Base-by-base conservation (phyloP, 2,888 invertebrate genomes). In the Horisme vitalbata region DNA sequence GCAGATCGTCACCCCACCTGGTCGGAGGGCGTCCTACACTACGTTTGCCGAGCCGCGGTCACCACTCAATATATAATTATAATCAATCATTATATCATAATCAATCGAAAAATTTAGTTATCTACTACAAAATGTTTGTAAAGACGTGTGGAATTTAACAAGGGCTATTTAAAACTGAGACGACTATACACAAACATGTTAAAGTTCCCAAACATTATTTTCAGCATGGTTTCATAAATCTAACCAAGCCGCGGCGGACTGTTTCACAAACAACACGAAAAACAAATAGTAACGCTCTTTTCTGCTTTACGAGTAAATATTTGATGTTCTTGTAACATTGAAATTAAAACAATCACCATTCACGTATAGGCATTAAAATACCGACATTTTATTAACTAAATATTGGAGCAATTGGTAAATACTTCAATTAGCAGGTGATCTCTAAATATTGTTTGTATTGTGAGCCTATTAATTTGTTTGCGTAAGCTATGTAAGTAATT, bases 261-360 rank as follows among this genome's bases (percentile, higher is more conserved):
- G 55, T 41, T 55, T 53, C 52, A 49, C 52, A 57, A 52, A 58
- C 57, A 59, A 61, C 58, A 57, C 56, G 51, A 43, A 33, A 44
- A 53, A 39, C 50, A 55, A 61, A 50, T 44, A 45, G 20, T 47
- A 34, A 41, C 32, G 43, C 38, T 49, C 43, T 59, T 48, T 44
- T 53, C 45, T 54, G 33, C 56, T 59, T 52, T 43, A 35, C 18
- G 28, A 31, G 46, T 49, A 56, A 55, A 53, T 46, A 54, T 57
- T 49, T 48, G 24, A 51, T 52, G 41, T 51, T 37, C n/a, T 51
- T 54, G 30, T 1, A 12, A 36, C 26, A 36, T n/a, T n/a, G 23
- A 41, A 32, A 31, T 14, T 24, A 31, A 7, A 3, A 13, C 4
- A 10, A 26, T 11, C 26, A 34, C 21, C n/a, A 18, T 18, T 11